Percentiles rank a stretch among this genome's conserved stretches.
Conservation (phyloP, 2,888 invertebrate genomes). For the Drosophila kanekoi region DNA sequence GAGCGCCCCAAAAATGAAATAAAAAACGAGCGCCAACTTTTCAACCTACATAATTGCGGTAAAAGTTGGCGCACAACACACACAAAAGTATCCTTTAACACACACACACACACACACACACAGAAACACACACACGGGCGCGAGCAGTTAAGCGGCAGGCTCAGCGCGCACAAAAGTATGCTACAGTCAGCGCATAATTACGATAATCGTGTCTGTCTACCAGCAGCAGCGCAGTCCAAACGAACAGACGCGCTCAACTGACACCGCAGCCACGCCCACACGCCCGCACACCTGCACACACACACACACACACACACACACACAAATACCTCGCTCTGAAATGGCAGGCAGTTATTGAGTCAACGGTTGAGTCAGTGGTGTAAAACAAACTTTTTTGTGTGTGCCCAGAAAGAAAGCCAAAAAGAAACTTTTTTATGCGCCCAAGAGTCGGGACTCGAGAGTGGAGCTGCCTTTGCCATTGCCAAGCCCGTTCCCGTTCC, state of each 20-base stretch:
- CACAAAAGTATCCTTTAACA: constrained; percentile 51
- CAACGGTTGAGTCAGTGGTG: constrained; percentile 70
- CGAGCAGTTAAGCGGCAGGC: constrained; percentile 55
- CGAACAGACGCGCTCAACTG: constrained; percentile 45
- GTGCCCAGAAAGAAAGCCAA: constrained; percentile 49
- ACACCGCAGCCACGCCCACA: constrained; percentile 24
- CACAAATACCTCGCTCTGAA: constrained; percentile 25
- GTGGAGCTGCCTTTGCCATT: constrained; percentile 26
- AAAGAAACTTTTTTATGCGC: constrained; percentile 56
- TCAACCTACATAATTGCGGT: constrained; percentile 78
- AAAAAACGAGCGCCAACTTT: constrained; percentile 71
- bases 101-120: constrained; percentile 16
- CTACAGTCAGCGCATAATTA: constrained; percentile 77
- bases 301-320: constrained; percentile 7
- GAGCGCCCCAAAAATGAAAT: constrained; percentile 59
- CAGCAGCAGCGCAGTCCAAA: constrained; percentile 38
- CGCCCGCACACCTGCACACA: constrained; percentile 21
- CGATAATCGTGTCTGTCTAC: constrained; percentile 79
- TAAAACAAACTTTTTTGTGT: constrained; percentile 73
- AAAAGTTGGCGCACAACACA: constrained; percentile 59
- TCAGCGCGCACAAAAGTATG: constrained; percentile 69
- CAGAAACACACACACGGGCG: constrained; percentile 18
- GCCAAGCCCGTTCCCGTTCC: constrained; percentile 9
- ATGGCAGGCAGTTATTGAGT: constrained; percentile 71
- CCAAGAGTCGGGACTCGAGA: constrained; percentile 35